A percentile compares a stretch with the other conserved stretches of the same genome.
phyloP scores from a whole-genome alignment of 2,797 vertebrate species.

The Hydrocynus forskahlii region DNA sequence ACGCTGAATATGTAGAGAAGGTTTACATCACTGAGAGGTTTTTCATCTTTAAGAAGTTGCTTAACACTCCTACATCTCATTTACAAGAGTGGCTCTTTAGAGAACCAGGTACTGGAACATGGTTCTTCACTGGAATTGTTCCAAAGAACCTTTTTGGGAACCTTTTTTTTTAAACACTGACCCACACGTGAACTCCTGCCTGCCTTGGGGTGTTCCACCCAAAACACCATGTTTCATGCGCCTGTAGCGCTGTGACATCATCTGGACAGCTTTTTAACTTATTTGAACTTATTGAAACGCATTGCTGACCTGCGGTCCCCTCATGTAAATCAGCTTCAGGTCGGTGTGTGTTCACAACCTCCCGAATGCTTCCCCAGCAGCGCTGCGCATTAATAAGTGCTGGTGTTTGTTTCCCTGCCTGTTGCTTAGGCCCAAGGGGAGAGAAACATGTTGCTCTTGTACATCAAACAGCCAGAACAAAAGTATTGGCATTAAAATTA shows the following conservation, averaged over 20 bases:
- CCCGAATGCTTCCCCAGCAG: neutral
- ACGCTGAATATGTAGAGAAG: too few species aligned
- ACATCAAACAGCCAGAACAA: slow-evolving; percentile 33
- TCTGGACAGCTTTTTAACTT: neutral
- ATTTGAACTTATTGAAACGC: neutral
- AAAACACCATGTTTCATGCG: neutral
- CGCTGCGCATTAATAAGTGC: neutral
- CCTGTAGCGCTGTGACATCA: neutral
- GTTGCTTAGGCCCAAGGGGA: slow-evolving; percentile 41
- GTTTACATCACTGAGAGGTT: too few species aligned
- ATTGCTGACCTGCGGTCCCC: neutral
- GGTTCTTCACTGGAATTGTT: neutral
- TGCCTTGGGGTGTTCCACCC: neutral
- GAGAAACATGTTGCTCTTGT: slow-evolving; percentile 12
- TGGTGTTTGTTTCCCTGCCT: slow-evolving; percentile 18
- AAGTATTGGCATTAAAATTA: slow-evolving; percentile 26
- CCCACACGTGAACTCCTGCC: too few species aligned
- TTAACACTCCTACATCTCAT: too few species aligned
- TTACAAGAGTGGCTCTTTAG: too few species aligned
- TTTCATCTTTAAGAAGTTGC: too few species aligned
- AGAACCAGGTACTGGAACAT: neutral
- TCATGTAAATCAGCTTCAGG: neutral
- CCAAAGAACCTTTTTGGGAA: neutral
- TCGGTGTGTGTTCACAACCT: neutral
- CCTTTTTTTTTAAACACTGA: too few species aligned